These are phyloP conservation scores for Neotragus moschatus DNA, from an alignment of 2,113 vertebrate species.

Conservation along the genomic window DNA sequence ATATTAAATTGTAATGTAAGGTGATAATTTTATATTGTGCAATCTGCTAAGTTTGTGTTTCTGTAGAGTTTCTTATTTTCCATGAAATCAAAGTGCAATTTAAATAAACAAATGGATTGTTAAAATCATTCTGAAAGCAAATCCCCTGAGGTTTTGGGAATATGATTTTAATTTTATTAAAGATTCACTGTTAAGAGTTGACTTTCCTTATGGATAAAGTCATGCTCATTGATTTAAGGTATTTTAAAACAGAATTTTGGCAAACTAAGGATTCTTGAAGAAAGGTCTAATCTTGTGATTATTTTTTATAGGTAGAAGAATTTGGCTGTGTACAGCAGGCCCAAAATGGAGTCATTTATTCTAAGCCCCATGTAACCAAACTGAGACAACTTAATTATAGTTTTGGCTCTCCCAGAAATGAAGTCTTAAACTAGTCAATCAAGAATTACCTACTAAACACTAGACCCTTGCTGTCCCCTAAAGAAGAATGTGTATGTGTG, in stretches of 20 bases:
- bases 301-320: neutral
- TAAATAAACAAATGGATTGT: constrained; percentile 1
- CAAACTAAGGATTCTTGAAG: neutral
- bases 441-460: neutral
- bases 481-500: neutral
- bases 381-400: neutral
- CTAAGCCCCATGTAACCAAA: neutral
- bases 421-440: neutral
- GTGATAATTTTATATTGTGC: constrained; percentile 9
- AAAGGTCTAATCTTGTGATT: neutral
- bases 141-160: neutral
- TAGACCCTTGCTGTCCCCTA: neutral
- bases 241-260: neutral
- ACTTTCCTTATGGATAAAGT: constrained; percentile 1
- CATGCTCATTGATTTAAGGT: neutral
- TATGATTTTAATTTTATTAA: constrained; percentile 12
- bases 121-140: neutral
- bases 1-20: neutral
- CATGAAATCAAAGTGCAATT: neutral
- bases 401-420: neutral
- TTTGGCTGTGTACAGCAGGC: neutral
- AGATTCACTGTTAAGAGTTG: neutral
- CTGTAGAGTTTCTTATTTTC: neutral
- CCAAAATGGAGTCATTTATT: neutral
- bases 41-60: neutral